phyloP scores from a whole-genome alignment of 2,888 invertebrate species.

The Uropetala carovei region DNA sequence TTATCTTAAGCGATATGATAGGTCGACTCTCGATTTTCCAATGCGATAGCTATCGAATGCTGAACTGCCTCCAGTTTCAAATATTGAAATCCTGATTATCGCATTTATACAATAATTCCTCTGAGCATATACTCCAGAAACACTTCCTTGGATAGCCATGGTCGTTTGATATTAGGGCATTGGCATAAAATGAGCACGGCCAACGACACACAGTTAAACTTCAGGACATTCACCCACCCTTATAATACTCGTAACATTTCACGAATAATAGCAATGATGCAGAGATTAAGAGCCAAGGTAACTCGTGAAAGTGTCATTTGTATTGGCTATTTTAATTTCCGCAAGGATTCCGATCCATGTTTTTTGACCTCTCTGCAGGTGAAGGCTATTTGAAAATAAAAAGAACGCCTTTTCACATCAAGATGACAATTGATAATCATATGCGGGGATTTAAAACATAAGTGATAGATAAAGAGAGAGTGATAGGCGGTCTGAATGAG shows the following conservation, averaged over 20 bases:
- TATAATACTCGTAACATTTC: conserved; percentile 46
- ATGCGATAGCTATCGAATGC: conserved; percentile 6
- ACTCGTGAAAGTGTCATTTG: neutral
- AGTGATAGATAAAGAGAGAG: neutral
- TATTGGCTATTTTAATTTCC: neutral
- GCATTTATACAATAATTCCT: neutral
- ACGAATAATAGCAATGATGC: conserved; percentile 7
- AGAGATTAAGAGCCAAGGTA: conserved; percentile 52
- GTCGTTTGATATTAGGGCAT: conserved; percentile 2
- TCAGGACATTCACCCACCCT: conserved; percentile 54
- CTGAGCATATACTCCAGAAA: neutral
- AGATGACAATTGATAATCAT: neutral
- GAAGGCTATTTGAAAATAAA: neutral
- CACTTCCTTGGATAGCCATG: neutral
- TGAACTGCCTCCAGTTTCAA: neutral
- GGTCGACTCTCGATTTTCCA: neutral
- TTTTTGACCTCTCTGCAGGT: neutral
- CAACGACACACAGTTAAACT: conserved; percentile 23
- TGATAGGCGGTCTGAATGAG: neutral
- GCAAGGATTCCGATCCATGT: neutral
- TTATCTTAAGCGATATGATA: neutral
- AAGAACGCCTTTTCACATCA: neutral
- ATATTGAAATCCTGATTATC: neutral
- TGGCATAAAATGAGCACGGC: conserved; percentile 43
- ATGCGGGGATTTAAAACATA: neutral